Evolutionary conservation across 2,888 invertebrate genomes (phyloP).

Genomic region (Phaonia tiefii): DNA sequence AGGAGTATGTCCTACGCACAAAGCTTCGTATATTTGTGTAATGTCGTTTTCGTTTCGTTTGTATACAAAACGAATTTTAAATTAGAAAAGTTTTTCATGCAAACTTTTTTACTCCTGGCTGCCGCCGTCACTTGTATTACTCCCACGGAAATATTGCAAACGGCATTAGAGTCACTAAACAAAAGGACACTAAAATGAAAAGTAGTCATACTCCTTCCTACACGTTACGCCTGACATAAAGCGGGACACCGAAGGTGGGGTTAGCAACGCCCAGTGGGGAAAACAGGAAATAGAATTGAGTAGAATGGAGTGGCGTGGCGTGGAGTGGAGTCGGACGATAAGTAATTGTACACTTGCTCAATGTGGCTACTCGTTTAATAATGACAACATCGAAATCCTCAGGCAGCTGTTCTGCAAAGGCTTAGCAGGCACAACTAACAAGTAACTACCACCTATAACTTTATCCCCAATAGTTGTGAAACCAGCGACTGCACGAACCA

Average conservation of each 20-base stretch:
- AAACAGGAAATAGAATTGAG: not conserved
- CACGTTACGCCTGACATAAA: too few species aligned
- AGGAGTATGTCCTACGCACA: slow-evolving; percentile 38
- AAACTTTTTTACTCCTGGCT: slow-evolving; percentile 45
- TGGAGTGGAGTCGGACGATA: not conserved
- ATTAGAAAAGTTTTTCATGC: slow-evolving; percentile 63
- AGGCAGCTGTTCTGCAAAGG: slow-evolving; percentile 59
- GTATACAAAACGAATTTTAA: slow-evolving; percentile 59
- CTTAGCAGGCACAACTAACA: slow-evolving; percentile 19
- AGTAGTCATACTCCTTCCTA: slow-evolving; percentile 33
- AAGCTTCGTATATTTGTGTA: slow-evolving; percentile 37
- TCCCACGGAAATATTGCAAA: not conserved
- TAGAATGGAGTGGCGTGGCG: not conserved
- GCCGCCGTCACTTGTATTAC: slow-evolving; percentile 1
- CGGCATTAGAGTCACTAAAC: slow-evolving; percentile 46
- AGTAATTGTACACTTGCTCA: slow-evolving; percentile 41
- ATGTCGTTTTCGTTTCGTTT: slow-evolving; percentile 44
- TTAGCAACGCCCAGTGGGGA: not conserved
- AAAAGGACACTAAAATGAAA: slow-evolving; percentile 55
- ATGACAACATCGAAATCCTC: slow-evolving; percentile 51
- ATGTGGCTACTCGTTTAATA: slow-evolving; percentile 45
- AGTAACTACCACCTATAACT: slow-evolving; percentile 1
- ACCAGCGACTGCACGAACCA: not conserved
- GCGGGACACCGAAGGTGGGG: too few species aligned
- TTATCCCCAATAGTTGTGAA: not conserved